Base-by-base conservation (phyloP, 23 tunicate genomes). In the Ciona savignyi region DNA sequence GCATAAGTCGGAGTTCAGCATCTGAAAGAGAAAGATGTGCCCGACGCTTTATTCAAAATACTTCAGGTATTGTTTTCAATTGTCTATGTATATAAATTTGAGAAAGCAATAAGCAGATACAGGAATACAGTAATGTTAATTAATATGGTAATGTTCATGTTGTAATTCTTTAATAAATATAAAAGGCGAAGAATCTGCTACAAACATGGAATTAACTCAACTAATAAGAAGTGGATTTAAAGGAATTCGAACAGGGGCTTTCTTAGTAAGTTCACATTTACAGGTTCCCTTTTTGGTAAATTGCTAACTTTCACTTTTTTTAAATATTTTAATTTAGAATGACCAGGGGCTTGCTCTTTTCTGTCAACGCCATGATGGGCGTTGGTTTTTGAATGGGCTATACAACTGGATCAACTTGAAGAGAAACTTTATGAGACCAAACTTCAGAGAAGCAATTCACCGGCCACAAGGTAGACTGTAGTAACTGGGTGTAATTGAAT, bases 381-480 rank as follows among this genome's bases (percentile, higher is more conserved):
- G 79, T 4, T 91, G 97, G 97, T 91, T 88, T 68, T 63, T 91
- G 26, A 29, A 76, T 51, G 97, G 86, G 29, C 62, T 85, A 26
- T 76, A 71, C 34, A 91, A 69, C 64, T 72, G 79, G 81, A 64
- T 80, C 1, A 91, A 85, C 60, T 82, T 91, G 23, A 32, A 35
- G 2, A 64, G 83, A 72, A 91, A 85, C 71, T 72, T 67, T 26
- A 24, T 85, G 19, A 73, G 29, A 30, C 84, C 79, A 2, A 51
- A 85, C 35, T 85, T 34, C 34, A 34, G 66, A 65, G 15, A 6
- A 15, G 56, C 56, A 42, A 42, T 42, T 42, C n/a, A n/a, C n/a
- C n/a, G n/a, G n/a, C n/a, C n/a, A n/a, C n/a, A n/a, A n/a, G n/a
- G n/a, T n/a, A n/a, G n/a, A n/a, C n/a, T n/a, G n/a, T n/a, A n/a